Percentiles rank a stretch among this genome's conserved stretches.
These are phyloP conservation scores for Chydorus sphaericus DNA, from an alignment of 2,888 invertebrate species.

Conservation along the genomic window DNA sequence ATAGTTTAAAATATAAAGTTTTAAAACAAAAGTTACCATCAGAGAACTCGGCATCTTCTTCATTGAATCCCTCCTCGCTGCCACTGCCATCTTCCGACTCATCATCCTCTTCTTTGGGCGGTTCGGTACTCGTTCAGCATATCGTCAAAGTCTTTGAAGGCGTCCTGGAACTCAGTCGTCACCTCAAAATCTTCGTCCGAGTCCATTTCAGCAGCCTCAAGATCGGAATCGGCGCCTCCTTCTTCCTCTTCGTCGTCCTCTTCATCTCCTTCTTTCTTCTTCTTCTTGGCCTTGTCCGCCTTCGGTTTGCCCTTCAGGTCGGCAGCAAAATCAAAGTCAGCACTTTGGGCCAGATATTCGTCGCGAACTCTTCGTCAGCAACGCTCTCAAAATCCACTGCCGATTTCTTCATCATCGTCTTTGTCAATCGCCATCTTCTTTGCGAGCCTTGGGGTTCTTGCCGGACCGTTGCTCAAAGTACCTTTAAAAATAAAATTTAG, in stretches of 20 bases:
- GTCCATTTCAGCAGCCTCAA: conserved; percentile 34
- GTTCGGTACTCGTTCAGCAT: conserved; percentile 39
- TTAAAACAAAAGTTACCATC: conserved; percentile 9
- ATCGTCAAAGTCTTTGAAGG: conserved; percentile 49
- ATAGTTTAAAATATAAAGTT: background rate
- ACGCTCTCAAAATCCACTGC: conserved; percentile 56
- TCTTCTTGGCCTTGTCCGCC: conserved; percentile 23
- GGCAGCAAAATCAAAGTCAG: conserved; percentile 41
- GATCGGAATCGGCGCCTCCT: conserved; percentile 16
- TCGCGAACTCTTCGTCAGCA: conserved; percentile 62
- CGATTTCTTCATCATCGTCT: conserved; percentile 40
- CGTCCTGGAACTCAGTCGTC: conserved; percentile 37
- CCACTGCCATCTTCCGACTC: conserved; percentile 17
- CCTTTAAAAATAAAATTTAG: background rate
- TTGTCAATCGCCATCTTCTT: too few relatives aligned
- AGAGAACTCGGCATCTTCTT: conserved; percentile 18
- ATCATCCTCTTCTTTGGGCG: conserved; percentile 30
- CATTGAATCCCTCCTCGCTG: conserved; percentile 13
- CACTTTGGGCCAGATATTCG: conserved; percentile 43
- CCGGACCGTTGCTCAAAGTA: conserved; percentile 19
- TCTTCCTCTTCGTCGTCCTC: conserved; percentile 25
- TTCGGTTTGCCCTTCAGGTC: conserved; percentile 28
- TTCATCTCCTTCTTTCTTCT: conserved; percentile 26
- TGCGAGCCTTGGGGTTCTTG: conserved; percentile 16
- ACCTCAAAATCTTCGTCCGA: conserved; percentile 17